Evolutionary conservation across 2,888 invertebrate genomes (phyloP).

Genomic region (Lepidocyrtoides sp.): DNA sequence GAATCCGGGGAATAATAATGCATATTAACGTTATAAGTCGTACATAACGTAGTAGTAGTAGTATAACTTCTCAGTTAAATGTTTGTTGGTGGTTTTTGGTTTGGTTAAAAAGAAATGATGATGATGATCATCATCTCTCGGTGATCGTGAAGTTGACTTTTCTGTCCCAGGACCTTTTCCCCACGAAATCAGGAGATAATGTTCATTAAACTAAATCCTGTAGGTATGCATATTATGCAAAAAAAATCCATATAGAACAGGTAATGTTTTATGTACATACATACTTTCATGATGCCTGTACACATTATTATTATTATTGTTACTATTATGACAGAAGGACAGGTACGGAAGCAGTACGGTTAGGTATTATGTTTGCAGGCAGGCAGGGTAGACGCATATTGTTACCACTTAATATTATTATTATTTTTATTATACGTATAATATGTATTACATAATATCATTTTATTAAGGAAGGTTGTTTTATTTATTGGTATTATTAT

Average conservation of each 20-base stretch:
- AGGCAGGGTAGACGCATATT: neutral
- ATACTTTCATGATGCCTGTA: neutral
- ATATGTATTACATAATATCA: constrained; percentile 48
- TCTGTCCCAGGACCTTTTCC: constrained; percentile 76
- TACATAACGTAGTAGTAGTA: too few species aligned
- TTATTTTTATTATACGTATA: constrained; percentile 49
- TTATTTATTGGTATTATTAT: constrained; percentile 61
- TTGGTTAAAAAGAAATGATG: neutral
- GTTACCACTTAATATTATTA: constrained; percentile 49
- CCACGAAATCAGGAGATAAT: constrained; percentile 53
- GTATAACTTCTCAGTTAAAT: constrained; percentile 14
- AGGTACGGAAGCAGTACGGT: constrained; percentile 23
- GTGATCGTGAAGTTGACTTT: constrained; percentile 36
- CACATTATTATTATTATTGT: too few species aligned
- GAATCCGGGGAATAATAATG: constrained; percentile 10
- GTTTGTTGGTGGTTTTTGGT: constrained; percentile 6
- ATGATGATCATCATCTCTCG: constrained; percentile 18
- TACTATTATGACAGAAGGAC: neutral
- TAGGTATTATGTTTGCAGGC: constrained; percentile 10
- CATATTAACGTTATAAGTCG: neutral
- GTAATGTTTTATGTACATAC: neutral
- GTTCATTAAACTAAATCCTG: constrained; percentile 60
- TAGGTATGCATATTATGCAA: too few species aligned
- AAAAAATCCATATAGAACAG: constrained; percentile 33
- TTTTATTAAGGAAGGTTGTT: constrained; percentile 59